These are phyloP conservation scores for Petrocephalus microphthalmus DNA, from an alignment of 2,113 vertebrate species.

Conservation along the genomic window DNA sequence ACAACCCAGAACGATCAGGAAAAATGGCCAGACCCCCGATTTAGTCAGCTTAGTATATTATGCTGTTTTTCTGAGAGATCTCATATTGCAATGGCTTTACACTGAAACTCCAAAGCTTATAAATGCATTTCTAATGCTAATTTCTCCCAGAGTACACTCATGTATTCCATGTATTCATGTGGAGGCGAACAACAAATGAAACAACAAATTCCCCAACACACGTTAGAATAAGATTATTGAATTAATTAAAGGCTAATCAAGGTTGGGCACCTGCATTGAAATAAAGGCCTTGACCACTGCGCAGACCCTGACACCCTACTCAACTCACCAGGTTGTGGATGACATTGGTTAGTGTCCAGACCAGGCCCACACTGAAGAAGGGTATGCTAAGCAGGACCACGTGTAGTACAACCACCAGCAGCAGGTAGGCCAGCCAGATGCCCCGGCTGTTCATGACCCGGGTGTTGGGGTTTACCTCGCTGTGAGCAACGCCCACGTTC, in stretches of 20 bases:
- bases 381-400: constrained; percentile 85
- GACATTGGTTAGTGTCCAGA: constrained; percentile 92
- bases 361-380: constrained; percentile 81
- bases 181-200: neutral
- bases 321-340: constrained; percentile 85
- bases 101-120: neutral
- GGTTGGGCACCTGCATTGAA: neutral
- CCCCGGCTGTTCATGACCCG: constrained; percentile 89
- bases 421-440: constrained; percentile 84
- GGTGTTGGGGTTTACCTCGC: constrained; percentile 92
- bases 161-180: neutral
- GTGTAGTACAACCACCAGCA: constrained; percentile 76
- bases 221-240: neutral
- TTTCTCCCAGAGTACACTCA: neutral
- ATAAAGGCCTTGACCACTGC: neutral
- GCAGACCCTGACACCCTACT: neutral
- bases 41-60: neutral
- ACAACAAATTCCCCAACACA: neutral
- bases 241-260: neutral
- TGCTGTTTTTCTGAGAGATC: neutral
- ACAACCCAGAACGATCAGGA: neutral
- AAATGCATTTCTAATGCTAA: neutral
- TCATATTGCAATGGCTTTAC: neutral
- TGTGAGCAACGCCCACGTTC: constrained; percentile 94
- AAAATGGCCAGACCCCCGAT: neutral